Evolutionary conservation across 2,797 vertebrate genomes (phyloP).

Genomic region (Helarctos malayanus): DNA sequence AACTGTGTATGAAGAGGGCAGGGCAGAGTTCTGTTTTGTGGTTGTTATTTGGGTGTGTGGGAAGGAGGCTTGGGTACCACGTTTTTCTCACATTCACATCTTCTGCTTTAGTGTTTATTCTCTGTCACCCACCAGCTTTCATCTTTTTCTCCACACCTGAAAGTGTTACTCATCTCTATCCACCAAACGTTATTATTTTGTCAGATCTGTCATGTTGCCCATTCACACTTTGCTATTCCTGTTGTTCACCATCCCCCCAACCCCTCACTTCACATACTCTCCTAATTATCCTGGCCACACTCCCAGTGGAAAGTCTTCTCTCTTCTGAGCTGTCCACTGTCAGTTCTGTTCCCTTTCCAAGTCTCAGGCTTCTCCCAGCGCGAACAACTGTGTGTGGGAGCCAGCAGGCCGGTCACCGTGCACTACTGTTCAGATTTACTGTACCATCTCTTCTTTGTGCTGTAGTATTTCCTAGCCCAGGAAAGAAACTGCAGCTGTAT

Average conservation of each 20-base stretch:
- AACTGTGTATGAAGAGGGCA: slow-evolving; percentile 15
- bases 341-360: neutral
- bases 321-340: neutral
- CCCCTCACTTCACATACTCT: neutral
- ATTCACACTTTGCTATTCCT: neutral
- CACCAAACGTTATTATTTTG: neutral
- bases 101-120: neutral
- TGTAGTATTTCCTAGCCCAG: neutral
- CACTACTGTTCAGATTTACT: neutral
- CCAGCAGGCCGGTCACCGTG: neutral
- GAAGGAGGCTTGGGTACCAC: neutral
- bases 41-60: neutral
- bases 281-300: neutral
- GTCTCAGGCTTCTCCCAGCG: neutral
- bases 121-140: neutral
- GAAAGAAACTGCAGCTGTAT: slow-evolving; percentile 47
- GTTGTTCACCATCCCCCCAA: neutral
- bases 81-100: slow-evolving; percentile 6
- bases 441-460: neutral
- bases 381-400: neutral
- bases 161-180: neutral
- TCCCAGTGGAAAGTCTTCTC: neutral
- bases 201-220: neutral
- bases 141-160: neutral
- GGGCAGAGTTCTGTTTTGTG: slow-evolving; percentile 17